Conservation (phyloP, 1,140 invertebrate genomes). For the Pissodes strobi region DNA sequence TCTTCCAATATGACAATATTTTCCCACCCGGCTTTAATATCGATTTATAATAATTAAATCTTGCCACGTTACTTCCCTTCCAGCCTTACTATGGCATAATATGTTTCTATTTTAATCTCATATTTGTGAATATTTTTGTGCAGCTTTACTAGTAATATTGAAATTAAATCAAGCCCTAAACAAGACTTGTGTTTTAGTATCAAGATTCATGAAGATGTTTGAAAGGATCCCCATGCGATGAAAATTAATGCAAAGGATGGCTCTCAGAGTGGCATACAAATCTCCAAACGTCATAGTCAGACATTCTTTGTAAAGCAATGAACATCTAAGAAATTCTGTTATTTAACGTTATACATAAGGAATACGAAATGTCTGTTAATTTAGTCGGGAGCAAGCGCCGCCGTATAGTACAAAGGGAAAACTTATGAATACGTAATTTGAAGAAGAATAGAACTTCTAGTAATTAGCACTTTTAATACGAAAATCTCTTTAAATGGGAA, state of each 20-base stretch:
- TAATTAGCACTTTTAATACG: constrained; percentile 28
- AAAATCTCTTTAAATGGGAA: background rate
- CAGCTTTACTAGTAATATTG: too few relatives aligned
- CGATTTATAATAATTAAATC: too few relatives aligned
- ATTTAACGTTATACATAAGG: constrained; percentile 17
- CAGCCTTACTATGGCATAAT: too few relatives aligned
- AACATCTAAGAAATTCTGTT: constrained; percentile 7
- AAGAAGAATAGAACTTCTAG: constrained; percentile 29
- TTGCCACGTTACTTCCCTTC: too few relatives aligned
- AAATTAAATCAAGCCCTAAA: constrained; percentile 16
- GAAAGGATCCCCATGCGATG: too few relatives aligned
- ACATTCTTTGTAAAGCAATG: background rate
- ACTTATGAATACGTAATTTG: constrained; percentile 34
- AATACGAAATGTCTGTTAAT: constrained; percentile 22
- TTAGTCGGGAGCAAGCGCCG: constrained; percentile 16
- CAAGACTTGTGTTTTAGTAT: too few relatives aligned
- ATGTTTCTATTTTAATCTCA: too few relatives aligned
- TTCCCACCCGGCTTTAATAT: too few relatives aligned
- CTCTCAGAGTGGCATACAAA: background rate
- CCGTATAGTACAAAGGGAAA: constrained; percentile 20
- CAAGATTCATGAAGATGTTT: too few relatives aligned
- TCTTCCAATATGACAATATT: too few relatives aligned
- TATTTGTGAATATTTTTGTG: too few relatives aligned
- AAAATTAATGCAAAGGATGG: background rate
- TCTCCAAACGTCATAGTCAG: background rate